Base-by-base conservation (phyloP, 2,888 invertebrate genomes). In the Ditula angustiorana region DNA sequence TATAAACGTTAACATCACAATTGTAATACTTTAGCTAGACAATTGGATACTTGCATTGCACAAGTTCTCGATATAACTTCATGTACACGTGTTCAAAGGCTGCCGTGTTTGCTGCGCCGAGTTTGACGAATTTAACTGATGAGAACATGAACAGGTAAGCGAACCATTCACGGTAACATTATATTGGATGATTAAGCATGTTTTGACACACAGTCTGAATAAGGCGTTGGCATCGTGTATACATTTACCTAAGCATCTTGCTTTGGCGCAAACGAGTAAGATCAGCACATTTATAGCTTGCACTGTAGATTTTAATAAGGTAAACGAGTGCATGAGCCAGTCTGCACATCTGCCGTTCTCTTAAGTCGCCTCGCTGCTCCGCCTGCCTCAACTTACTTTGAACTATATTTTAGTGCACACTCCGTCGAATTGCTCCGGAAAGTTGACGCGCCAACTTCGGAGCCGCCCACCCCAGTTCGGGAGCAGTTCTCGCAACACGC, bases 401-500 rank as follows among this genome's bases (percentile, higher is more conserved):
- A 83, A 86, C 87, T 87, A 87, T 84, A 87, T 86, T 85, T 84
- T 80, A 82, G 78, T 75, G 80, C 80, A 76, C 76, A 80, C 77
- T 80, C 78, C 69, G 74, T 76, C 77, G 82, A 80, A 81, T 83
- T 75, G 79, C 76, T 77, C 77, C 70, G 73, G 75, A 78, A 79
- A 84, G 82, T 82, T 82, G 80, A 81, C 80, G 83, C 74, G 69
- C 72, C 74, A 64, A 68, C 63, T 67, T 62, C 33, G 46, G 47
- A 33, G 37, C 53, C 49, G n/a, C 37, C 58, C 63, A 64, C 50
- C 59, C 46, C 37, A 63, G 47, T 76, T 81, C 76, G 74, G 75
- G 75, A 76, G 77, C 76, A 74, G 74, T 80, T 78, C 80, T 74
- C 79, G 79, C 78, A 80, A 78, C 75, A 77, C 71, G 71, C 75